Evolutionary conservation across 1,140 invertebrate species (phyloP).

Genomic region (Trissolcus basalis): DNA sequence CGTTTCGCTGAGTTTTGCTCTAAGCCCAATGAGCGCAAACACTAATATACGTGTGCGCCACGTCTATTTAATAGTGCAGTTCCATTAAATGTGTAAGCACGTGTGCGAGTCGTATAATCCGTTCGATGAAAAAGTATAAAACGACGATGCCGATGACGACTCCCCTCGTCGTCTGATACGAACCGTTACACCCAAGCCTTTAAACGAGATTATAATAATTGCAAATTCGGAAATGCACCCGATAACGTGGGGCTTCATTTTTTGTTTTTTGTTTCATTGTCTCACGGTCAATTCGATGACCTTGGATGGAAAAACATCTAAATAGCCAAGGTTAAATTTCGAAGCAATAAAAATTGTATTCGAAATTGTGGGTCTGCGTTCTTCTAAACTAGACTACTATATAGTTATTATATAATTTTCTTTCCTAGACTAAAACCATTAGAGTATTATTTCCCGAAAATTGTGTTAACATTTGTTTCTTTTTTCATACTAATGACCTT

Average conservation of each 20-base stretch:
- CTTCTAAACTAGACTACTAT: too few relatives aligned
- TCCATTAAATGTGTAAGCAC: constrained; percentile 55
- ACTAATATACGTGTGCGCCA: constrained; percentile 19
- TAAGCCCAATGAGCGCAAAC: constrained; percentile 15
- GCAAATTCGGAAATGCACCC: constrained; percentile 39
- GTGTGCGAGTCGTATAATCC: constrained; percentile 51
- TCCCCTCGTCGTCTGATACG: constrained; percentile 44
- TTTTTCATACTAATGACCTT: not conserved
- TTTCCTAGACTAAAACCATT: too few relatives aligned
- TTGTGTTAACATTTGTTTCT: too few relatives aligned
- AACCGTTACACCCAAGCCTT: constrained; percentile 51
- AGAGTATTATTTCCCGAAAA: too few relatives aligned
- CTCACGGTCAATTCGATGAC: too few relatives aligned
- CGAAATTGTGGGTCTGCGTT: too few relatives aligned
- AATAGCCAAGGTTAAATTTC: too few relatives aligned
- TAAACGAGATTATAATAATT: constrained; percentile 51
- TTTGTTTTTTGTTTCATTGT: too few relatives aligned
- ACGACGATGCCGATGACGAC: constrained; percentile 18
- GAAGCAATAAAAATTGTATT: too few relatives aligned
- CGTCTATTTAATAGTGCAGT: constrained; percentile 46
- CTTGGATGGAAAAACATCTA: too few relatives aligned
- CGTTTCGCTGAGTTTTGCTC: constrained; percentile 27
- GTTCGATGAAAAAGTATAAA: constrained; percentile 60
- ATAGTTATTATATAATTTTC: too few relatives aligned
- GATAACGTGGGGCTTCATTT: too few relatives aligned